Base-by-base conservation (phyloP, 2,888 invertebrate genomes). In the Heliothis peltigera region DNA sequence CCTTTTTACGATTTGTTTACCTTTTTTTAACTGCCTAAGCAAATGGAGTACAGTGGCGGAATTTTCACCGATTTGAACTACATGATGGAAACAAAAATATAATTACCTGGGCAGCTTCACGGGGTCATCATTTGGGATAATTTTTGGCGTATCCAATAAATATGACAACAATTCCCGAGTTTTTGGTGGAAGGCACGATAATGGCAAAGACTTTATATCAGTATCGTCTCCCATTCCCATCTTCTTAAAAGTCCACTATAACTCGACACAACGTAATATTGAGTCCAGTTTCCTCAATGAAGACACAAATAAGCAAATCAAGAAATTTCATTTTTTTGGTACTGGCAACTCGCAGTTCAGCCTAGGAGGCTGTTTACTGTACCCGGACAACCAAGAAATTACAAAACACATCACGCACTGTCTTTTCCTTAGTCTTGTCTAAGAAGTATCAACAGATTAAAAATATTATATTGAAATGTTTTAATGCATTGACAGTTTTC, bases 141-240 rank as follows among this genome's bases (percentile, higher is more conserved):
- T 92, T 94, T 97, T 97, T 54, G 90, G 93, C 5, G 96, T 95
- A 89, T 97, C 97, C 59, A 97, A 90, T 77, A 96, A 89, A 57
- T 92, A 92, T 1, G 97, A 96, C 71, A 97, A 87, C 56, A 96
- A 81, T 56, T 87, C 90, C 69, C 91, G 92, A 51, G 96, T 94
- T 83, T 90, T 87, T 54, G 81, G 81, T 67, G 95, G 92, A 22
- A 96, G 88, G 42, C 91, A 81, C 55, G 87, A 84, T 72, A 96
- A 79, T 51, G 95, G 93, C 57, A 93, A 81, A 17, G 88, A 83
- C 44, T 85, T 80, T 61, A 94, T 85, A 74, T 90, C 86, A 51
- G 86, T 77, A 64, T 90, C 85, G 61, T 70, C 78, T 57, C 56
- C 64, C 83, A 82, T 80, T 62, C 74, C 77, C 77, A 60, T 64